Evolutionary conservation across 1,140 invertebrate genomes (phyloP).

Genomic region (Heliconius congener): DNA sequence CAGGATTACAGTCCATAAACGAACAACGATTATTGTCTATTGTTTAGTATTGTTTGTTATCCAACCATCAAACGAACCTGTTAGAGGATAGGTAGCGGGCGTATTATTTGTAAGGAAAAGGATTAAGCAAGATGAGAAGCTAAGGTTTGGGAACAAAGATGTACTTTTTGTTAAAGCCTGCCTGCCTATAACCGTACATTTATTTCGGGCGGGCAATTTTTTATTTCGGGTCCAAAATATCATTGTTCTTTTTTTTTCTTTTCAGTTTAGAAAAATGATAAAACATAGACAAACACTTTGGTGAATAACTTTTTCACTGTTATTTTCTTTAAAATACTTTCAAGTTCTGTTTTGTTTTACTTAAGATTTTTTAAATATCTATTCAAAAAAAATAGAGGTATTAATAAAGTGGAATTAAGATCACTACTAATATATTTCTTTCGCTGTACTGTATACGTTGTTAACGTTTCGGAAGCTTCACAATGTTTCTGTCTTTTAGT

Average conservation of each 20-base stretch:
- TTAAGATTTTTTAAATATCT: not conserved
- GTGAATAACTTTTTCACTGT: not conserved
- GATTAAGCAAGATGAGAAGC: constrained; percentile 52
- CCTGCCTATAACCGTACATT: constrained; percentile 29
- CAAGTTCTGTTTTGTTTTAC: not conserved
- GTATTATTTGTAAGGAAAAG: constrained; percentile 54
- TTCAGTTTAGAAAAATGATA: not conserved
- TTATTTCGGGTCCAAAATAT: constrained; percentile 22
- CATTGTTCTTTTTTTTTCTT: not conserved
- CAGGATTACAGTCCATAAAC: constrained; percentile 42
- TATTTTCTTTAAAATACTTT: not conserved
- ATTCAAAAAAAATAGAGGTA: not conserved
- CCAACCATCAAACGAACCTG: constrained; percentile 30
- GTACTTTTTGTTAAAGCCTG: constrained; percentile 31
- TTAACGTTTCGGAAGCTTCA: constrained; percentile 19
- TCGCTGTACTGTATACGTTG: not conserved
- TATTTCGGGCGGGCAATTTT: too few species aligned
- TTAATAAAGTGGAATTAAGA: not conserved
- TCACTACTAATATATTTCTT: not conserved
- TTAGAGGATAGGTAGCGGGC: constrained; percentile 29
- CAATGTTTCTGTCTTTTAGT: constrained; percentile 48
- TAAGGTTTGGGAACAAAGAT: constrained; percentile 39
- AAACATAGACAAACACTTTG: not conserved
- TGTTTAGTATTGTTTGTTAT: constrained; percentile 55
- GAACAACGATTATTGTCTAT: constrained; percentile 54